These are phyloP conservation scores for Ascaphus truei DNA, from an alignment of 2,113 vertebrate species.

Conservation along the genomic window DNA sequence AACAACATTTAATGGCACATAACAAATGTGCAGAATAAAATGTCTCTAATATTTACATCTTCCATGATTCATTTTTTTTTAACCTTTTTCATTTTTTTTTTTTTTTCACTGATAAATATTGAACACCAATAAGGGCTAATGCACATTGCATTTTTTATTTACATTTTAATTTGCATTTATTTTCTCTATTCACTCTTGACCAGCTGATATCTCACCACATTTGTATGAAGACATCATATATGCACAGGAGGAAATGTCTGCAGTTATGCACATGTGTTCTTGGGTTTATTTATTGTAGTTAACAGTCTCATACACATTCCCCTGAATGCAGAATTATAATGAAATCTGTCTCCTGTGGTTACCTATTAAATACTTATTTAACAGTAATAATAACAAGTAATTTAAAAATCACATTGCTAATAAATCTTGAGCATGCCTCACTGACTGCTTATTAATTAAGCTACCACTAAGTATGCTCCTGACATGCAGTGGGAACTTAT, in stretches of 20 bases:
- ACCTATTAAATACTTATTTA: conserved; percentile 27
- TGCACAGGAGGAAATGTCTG: neutral
- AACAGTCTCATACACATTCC: conserved; percentile 2
- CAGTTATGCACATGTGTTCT: conserved; percentile 21
- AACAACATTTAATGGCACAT: too few species aligned
- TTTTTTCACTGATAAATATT: too few species aligned
- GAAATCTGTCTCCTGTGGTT: conserved; percentile 21
- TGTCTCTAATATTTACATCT: too few species aligned
- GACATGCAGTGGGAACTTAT: conserved; percentile 1
- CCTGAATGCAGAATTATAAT: neutral
- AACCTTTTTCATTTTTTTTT: too few species aligned
- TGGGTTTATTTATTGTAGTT: conserved; percentile 1
- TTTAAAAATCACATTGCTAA: conserved; percentile 13
- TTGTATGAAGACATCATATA: conserved; percentile 2
- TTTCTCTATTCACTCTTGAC: neutral
- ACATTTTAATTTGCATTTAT: too few species aligned
- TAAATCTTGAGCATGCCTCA: conserved; percentile 12
- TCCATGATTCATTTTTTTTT: too few species aligned
- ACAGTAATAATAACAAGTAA: conserved; percentile 29
- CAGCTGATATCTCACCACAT: conserved; percentile 12
- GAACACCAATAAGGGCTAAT: too few species aligned
- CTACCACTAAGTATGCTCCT: neutral
- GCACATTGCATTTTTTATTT: too few species aligned
- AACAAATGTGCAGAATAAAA: too few species aligned
- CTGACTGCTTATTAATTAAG: conserved; percentile 31